Conservation (phyloP, 2,888 invertebrate species). For the Cosmorhoe ocellata region DNA sequence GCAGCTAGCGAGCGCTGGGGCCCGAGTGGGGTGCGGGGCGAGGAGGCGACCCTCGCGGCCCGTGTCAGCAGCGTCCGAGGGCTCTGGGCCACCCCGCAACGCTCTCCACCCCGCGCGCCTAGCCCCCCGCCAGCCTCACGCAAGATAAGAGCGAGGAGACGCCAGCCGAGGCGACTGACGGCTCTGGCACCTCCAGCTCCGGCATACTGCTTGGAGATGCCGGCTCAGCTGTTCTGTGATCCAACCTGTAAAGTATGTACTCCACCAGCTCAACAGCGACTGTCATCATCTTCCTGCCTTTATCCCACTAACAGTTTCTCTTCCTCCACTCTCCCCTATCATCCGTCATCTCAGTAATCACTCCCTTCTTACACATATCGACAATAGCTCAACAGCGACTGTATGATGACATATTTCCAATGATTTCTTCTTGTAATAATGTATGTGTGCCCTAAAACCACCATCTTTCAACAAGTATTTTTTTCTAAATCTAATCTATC, state of each 20-base stretch:
- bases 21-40: slow-evolving; percentile 60
- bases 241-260: slow-evolving; percentile 66
- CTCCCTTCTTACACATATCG: too few relatives aligned
- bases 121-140: slow-evolving; percentile 60
- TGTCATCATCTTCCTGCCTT: too few relatives aligned
- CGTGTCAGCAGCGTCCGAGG: slow-evolving; percentile 55
- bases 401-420: too few relatives aligned
- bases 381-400: too few relatives aligned
- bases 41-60: slow-evolving; percentile 62
- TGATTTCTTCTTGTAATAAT: too few relatives aligned
- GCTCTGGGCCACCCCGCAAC: slow-evolving; percentile 51
- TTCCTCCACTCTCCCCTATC: too few relatives aligned
- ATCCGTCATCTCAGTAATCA: too few relatives aligned
- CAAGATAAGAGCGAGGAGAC: slow-evolving; percentile 68
- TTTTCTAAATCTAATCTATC: too few relatives aligned
- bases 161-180: slow-evolving; percentile 61
- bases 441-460: too few relatives aligned
- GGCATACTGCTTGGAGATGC: slow-evolving; percentile 62
- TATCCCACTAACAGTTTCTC: too few relatives aligned
- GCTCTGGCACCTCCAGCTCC: slow-evolving; percentile 61
- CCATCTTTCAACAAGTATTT: too few relatives aligned
- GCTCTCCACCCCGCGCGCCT: slow-evolving; percentile 41
- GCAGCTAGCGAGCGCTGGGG: slow-evolving; percentile 81
- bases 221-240: slow-evolving; percentile 68
- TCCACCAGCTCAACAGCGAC: too few relatives aligned